Evolutionary conservation across 2,888 invertebrate genomes (phyloP).

Genomic region (Dione juno): DNA sequence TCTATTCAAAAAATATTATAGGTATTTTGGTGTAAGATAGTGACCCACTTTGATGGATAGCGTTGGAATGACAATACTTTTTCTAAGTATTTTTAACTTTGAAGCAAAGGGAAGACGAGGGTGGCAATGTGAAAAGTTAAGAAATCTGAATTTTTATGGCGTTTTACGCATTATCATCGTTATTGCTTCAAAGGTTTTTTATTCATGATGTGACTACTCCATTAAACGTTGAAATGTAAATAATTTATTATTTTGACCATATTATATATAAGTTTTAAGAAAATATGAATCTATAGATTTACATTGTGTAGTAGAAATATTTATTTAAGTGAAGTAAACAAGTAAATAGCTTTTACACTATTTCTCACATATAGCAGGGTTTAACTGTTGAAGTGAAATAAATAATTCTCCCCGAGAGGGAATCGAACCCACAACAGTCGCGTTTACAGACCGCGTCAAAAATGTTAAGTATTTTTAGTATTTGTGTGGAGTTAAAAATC

Average conservation of each 20-base stretch:
- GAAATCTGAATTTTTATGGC: conserved; percentile 20
- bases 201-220: background rate
- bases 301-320: too few relatives aligned
- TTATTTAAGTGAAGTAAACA: too few relatives aligned
- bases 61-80: conserved; percentile 17
- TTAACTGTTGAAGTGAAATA: too few relatives aligned
- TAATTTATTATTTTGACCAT: background rate
- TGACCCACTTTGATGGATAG: conserved; percentile 19
- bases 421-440: too few relatives aligned
- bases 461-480: too few relatives aligned
- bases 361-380: too few relatives aligned
- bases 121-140: conserved; percentile 22
- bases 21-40: conserved; percentile 16
- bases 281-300: too few relatives aligned
- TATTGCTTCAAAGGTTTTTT: background rate
- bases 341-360: too few relatives aligned
- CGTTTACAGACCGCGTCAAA: too few relatives aligned
- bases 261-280: too few relatives aligned
- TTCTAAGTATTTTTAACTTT: conserved; percentile 22
- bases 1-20: conserved; percentile 4
- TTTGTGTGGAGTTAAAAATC: too few relatives aligned
- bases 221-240: background rate
- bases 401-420: too few relatives aligned
- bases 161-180: conserved; percentile 3
- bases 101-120: background rate